phyloP scores from a whole-genome alignment of 2,113 vertebrate species.

The Tragelaphus imberbis region DNA sequence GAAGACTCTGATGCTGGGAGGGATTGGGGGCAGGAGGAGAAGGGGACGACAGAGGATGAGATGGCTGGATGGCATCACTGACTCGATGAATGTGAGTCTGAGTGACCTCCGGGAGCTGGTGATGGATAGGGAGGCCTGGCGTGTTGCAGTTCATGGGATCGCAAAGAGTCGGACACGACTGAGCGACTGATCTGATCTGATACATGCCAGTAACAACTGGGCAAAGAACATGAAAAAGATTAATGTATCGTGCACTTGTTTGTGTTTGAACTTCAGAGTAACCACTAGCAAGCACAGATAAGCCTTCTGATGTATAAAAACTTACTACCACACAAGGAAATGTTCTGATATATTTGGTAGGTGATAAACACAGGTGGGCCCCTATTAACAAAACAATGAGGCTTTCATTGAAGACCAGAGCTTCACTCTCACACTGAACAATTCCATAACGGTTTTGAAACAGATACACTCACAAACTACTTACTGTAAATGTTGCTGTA shows the following conservation, averaged over 20 bases:
- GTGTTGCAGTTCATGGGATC: no score
- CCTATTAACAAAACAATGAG: background rate
- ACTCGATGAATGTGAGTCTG: no score
- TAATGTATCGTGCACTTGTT: background rate
- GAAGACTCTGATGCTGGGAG: no score
- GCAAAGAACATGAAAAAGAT: background rate
- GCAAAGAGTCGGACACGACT: no score
- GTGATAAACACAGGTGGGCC: background rate
- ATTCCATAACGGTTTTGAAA: background rate
- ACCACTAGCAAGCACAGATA: background rate
- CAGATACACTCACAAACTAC: background rate
- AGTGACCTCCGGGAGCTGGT: no score
- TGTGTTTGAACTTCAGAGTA: background rate
- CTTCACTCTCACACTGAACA: background rate
- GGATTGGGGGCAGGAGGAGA: no score
- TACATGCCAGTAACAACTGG: background rate
- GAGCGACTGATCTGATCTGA: no score
- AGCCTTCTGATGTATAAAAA: background rate
- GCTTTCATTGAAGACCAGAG: background rate
- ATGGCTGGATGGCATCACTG: no score
- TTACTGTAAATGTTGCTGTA: background rate
- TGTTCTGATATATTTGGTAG: background rate
- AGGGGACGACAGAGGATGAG: no score
- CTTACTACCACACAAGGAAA: background rate
- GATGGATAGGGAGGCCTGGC: no score